phyloP scores from a whole-genome alignment of 92 coral and sea anemone species.

The Epizoanthus illoricatus region DNA sequence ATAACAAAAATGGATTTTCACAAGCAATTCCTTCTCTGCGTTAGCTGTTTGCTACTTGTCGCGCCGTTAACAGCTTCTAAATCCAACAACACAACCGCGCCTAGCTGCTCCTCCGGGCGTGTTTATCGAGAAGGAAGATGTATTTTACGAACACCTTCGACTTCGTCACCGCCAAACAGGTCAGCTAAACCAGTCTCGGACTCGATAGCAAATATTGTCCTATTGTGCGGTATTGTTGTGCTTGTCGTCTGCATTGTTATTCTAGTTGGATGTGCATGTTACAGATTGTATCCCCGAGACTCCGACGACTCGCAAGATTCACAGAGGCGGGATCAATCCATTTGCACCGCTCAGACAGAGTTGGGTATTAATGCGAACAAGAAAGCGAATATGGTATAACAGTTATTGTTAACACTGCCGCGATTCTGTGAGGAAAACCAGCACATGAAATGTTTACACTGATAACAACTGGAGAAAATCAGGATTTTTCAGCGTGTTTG shows the following conservation, averaged over 20 bases:
- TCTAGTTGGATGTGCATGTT: constrained; percentile 21
- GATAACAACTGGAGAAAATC: too few relatives aligned
- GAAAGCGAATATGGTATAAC: neutral
- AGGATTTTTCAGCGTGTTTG: too few relatives aligned
- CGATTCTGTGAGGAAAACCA: too few relatives aligned
- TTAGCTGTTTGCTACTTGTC: neutral
- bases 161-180: constrained; percentile 15
- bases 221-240: constrained; percentile 14
- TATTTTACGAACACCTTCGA: neutral
- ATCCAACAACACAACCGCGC: neutral
- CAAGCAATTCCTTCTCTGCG: neutral
- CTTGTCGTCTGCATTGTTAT: neutral
- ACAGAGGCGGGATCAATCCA: neutral
- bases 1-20: neutral
- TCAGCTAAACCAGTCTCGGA: neutral
- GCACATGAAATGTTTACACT: too few relatives aligned
- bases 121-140: constrained; percentile 16
- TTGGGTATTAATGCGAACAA: neutral
- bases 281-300: constrained; percentile 11
- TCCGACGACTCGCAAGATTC: constrained; percentile 17
- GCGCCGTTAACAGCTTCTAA: neutral
- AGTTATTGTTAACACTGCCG: too few relatives aligned
- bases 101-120: neutral
- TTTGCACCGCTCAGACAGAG: constrained; percentile 3
- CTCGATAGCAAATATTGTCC: constrained; percentile 3